A percentile compares a stretch with the other conserved stretches of the same genome.
Conservation (phyloP, 2,797 vertebrate genomes). For the Sphenopsis melanotis region DNA sequence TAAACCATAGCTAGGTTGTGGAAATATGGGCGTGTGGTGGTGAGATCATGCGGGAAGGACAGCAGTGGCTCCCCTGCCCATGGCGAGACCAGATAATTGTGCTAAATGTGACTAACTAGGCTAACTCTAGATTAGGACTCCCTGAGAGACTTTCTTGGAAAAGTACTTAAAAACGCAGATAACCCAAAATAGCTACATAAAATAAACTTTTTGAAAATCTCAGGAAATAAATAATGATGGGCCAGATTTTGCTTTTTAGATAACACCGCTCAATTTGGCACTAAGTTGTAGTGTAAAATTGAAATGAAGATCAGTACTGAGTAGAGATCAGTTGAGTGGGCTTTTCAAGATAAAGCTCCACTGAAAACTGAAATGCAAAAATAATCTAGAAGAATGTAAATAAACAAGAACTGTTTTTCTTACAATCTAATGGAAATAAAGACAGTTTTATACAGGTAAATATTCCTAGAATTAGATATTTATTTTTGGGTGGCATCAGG, state of each 20-base stretch:
- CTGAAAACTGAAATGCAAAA: not conserved
- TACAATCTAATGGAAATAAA: not conserved
- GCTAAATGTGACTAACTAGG: not conserved
- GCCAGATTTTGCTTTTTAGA: not conserved
- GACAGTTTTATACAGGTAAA: not conserved
- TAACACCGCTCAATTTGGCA: not conserved
- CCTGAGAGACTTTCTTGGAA: not conserved
- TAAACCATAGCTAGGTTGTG: rapidly evolving
- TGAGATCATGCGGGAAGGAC: not conserved
- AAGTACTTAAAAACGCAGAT: not conserved
- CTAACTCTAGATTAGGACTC: not conserved
- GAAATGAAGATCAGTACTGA: not conserved
- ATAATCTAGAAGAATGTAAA: not conserved
- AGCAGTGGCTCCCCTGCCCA: rapidly evolving
- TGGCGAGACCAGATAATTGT: not conserved
- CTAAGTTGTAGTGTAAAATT: not conserved
- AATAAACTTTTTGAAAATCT: not conserved
- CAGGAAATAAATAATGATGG: not conserved
- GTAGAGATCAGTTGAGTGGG: not conserved
- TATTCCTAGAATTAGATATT: not conserved
- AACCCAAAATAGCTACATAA: not conserved
- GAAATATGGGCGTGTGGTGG: rapidly evolving
- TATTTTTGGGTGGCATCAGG: not conserved
- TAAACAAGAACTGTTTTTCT: not conserved
- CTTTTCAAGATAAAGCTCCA: not conserved